These are phyloP conservation scores for Hestina assimilis DNA, from an alignment of 1,140 invertebrate genomes.

Conservation along the genomic window DNA sequence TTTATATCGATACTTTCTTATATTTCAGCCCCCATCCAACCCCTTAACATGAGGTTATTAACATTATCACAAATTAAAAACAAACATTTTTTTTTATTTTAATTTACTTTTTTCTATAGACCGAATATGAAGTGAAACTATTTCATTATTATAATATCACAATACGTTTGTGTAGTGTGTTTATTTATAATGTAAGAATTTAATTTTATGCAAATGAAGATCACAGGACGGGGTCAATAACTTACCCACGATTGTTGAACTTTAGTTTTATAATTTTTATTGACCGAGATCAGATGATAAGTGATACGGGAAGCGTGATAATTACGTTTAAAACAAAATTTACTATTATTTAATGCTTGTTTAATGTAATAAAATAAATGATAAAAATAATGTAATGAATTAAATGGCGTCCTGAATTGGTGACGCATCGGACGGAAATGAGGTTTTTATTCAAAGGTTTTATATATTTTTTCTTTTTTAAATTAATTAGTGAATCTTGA, in stretches of 20 bases:
- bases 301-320: not conserved
- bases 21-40: no score
- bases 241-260: slow-evolving; percentile 11
- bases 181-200: not conserved
- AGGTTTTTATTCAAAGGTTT: not conserved
- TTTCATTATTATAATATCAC: no score
- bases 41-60: no score
- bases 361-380: slow-evolving; percentile 6
- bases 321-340: not conserved
- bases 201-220: slow-evolving; percentile 2
- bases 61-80: no score
- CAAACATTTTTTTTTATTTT: no score
- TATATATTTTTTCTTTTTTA: not conserved
- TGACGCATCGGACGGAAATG: not conserved
- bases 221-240: slow-evolving; percentile 2
- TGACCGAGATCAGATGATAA: slow-evolving; percentile 11
- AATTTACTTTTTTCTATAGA: no score
- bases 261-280: slow-evolving; percentile 5
- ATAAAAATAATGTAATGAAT: no score
- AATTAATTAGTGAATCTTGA: not conserved
- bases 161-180: no score
- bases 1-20: no score
- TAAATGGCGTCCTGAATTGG: not conserved
- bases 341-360: slow-evolving; percentile 1
- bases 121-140: no score